Evolutionary conservation across 2,888 invertebrate species (phyloP).

Genomic region (Trimorus sp.): DNA sequence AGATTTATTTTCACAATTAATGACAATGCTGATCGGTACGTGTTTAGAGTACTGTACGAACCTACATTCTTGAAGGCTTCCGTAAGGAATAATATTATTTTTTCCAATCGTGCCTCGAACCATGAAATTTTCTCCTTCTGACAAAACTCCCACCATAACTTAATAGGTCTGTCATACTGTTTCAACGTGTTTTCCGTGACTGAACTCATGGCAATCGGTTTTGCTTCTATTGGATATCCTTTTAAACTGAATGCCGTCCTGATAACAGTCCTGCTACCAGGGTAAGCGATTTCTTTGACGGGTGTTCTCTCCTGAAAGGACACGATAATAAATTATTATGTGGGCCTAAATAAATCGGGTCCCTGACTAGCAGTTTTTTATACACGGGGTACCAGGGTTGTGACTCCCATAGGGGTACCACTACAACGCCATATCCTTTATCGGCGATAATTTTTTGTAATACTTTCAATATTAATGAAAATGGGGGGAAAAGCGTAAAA

Average conservation of each 20-base stretch:
- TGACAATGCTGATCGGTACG: slow-evolving; percentile 42
- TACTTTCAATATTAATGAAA: slow-evolving; percentile 3
- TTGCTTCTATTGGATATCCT: slow-evolving; percentile 12
- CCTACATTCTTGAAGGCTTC: too few relatives aligned
- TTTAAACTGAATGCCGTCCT: slow-evolving; percentile 19
- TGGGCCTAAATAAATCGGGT: slow-evolving; percentile 44
- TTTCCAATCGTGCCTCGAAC: slow-evolving; percentile 12
- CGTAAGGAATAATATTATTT: background rate
- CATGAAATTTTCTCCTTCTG: slow-evolving; percentile 1
- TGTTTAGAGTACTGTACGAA: slow-evolving; percentile 3
- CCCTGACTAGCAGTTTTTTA: slow-evolving; percentile 32
- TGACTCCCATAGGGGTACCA: slow-evolving; percentile 60
- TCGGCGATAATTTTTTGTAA: slow-evolving; percentile 63
- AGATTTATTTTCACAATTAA: slow-evolving; percentile 52
- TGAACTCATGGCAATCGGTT: slow-evolving; percentile 10
- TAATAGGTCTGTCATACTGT: slow-evolving; percentile 31
- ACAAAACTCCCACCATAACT: slow-evolving; percentile 43
- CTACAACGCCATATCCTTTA: slow-evolving; percentile 53
- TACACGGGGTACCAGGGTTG: slow-evolving; percentile 64
- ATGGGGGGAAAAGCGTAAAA: slow-evolving; percentile 62
- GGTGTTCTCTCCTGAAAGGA: slow-evolving; percentile 63
- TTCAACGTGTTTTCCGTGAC: slow-evolving; percentile 9
- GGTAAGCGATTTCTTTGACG: slow-evolving; percentile 23
- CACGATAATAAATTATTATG: slow-evolving; percentile 65
- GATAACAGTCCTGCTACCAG: slow-evolving; percentile 40